phyloP scores from a whole-genome alignment of 2,888 invertebrate species.

The Himalopsyche tibetana region DNA sequence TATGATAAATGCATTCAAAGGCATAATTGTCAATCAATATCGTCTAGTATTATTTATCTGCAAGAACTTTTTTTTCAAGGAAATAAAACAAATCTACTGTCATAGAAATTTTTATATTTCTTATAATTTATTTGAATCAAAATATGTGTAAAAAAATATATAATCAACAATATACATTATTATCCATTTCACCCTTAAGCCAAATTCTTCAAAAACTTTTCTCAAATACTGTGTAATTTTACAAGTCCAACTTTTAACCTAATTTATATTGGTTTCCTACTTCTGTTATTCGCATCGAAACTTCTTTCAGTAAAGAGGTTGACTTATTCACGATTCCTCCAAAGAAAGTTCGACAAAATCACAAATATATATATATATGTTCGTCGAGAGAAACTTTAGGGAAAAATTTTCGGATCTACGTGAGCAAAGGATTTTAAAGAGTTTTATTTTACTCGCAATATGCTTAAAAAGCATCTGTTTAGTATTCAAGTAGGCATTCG shows the following conservation, averaged over 20 bases:
- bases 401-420: slow-evolving; percentile 6
- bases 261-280: slow-evolving; percentile 30
- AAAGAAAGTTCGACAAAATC: slow-evolving; percentile 23
- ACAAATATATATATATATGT: neutral
- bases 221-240: neutral
- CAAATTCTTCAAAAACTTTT: neutral
- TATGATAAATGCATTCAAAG: too few relatives aligned
- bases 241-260: neutral
- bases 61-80: too few relatives aligned
- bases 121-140: too few relatives aligned
- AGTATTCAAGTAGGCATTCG: too few relatives aligned
- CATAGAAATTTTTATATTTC: too few relatives aligned
- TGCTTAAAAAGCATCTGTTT: neutral
- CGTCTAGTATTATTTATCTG: too few relatives aligned
- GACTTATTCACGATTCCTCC: slow-evolving; percentile 15
- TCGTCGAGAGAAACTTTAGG: neutral
- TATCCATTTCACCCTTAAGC: neutral
- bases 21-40: too few relatives aligned
- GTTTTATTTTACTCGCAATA: slow-evolving; percentile 5
- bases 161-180: neutral
- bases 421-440: neutral
- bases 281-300: slow-evolving; percentile 24
- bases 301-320: slow-evolving; percentile 8
- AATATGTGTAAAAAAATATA: too few relatives aligned
- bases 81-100: too few relatives aligned